Percentiles rank a stretch among this genome's conserved stretches.
phyloP scores from a whole-genome alignment of 2,888 invertebrate species.

The Ptilodon capucinus region DNA sequence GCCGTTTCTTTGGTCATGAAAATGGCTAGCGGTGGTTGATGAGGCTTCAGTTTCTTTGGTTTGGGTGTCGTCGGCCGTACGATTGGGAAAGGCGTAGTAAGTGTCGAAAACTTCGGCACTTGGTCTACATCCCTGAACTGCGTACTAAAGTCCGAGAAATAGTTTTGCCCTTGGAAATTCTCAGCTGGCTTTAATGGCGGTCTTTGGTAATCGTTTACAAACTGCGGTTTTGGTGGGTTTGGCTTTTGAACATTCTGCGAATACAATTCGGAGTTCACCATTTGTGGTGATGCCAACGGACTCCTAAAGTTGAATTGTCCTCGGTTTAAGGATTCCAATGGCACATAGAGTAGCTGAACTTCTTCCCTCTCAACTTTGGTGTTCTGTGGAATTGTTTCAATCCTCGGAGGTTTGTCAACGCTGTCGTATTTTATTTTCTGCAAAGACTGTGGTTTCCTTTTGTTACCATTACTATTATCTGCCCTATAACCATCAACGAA shows the following conservation, averaged over 20 bases:
- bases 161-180: constrained; percentile 50
- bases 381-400: constrained; percentile 44
- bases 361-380: constrained; percentile 82
- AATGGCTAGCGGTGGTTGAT: constrained; percentile 92
- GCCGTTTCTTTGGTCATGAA: constrained; percentile 84
- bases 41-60: constrained; percentile 86
- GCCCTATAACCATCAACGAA: constrained; percentile 71
- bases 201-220: constrained; percentile 51
- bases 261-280: constrained; percentile 59
- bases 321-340: constrained; percentile 87
- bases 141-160: constrained; percentile 62
- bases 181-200: constrained; percentile 50
- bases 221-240: constrained; percentile 46
- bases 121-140: constrained; percentile 51
- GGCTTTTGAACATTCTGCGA: constrained; percentile 51
- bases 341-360: constrained; percentile 91
- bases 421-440: constrained; percentile 70
- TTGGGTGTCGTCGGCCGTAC: constrained; percentile 68
- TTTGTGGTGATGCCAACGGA: constrained; percentile 49
- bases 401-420: constrained; percentile 52
- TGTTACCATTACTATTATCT: constrained; percentile 57
- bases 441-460: constrained; percentile 61
- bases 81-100: constrained; percentile 64
- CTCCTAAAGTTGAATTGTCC: constrained; percentile 70
- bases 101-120: constrained; percentile 66